These are phyloP conservation scores for Globodera ellingtonae DNA, from an alignment of 1,140 invertebrate species.

Conservation along the genomic window DNA sequence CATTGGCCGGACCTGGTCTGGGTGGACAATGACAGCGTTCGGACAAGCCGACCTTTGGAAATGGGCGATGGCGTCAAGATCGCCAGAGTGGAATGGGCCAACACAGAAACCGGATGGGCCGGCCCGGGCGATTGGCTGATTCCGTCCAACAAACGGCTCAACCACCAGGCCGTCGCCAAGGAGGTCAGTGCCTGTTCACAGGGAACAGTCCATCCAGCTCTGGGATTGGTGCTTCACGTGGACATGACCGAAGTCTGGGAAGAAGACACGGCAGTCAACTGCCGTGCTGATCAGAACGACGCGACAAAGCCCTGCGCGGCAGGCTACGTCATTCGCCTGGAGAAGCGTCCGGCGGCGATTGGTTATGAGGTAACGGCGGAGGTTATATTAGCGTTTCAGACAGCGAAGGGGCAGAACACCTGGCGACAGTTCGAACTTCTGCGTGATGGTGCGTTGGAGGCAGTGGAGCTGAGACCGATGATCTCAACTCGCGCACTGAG, in stretches of 20 bases:
- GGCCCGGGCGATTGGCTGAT: neutral
- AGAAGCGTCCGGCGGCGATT: neutral
- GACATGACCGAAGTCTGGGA: slow-evolving; percentile 5
- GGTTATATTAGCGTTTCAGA: neutral
- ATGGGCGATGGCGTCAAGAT: neutral
- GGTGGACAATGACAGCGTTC: neutral
- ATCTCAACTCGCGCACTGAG: neutral
- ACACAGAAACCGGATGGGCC: neutral
- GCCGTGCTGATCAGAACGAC: neutral
- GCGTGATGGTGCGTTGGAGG: neutral
- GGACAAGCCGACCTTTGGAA: neutral
- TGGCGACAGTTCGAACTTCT: neutral
- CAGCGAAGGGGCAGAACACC: neutral
- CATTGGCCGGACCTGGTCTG: neutral
- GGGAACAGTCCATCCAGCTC: neutral
- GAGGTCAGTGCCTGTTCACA: neutral
- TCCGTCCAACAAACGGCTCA: neutral
- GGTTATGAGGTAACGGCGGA: neutral
- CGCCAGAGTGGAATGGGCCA: neutral
- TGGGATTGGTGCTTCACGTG: neutral
- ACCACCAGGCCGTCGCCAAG: neutral
- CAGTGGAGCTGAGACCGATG: neutral
- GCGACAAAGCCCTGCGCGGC: neutral
- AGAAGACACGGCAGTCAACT: slow-evolving; percentile 12
- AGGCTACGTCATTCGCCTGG: neutral